A percentile compares a stretch with the other conserved stretches of the same genome.
phyloP scores from a whole-genome alignment of 2,113 vertebrate species.

The Piaya cayana region DNA sequence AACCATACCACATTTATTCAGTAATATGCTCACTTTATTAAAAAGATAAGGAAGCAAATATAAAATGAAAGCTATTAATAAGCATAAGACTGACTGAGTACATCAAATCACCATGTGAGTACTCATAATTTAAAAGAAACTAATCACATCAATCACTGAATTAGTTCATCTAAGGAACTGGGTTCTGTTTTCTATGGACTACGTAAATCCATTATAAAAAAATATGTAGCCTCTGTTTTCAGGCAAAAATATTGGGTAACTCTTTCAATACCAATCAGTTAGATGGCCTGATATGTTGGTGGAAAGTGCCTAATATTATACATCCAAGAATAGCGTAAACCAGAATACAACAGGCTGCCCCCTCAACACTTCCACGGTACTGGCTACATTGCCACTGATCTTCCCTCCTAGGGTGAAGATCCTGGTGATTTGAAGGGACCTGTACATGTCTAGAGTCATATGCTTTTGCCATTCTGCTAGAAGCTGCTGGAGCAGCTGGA shows the following conservation, averaged over 20 bases:
- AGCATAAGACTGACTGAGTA: slow-evolving; percentile 5
- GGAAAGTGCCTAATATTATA: not conserved
- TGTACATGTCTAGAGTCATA: not conserved
- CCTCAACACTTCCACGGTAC: not conserved
- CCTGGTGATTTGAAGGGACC: not conserved
- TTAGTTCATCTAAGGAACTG: not conserved
- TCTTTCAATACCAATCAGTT: not conserved
- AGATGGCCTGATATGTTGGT: not conserved
- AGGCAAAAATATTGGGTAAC: not conserved
- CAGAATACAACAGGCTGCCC: not conserved
- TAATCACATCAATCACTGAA: not conserved
- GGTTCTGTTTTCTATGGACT: not conserved
- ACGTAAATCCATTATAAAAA: not conserved
- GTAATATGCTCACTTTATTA: slow-evolving; percentile 58
- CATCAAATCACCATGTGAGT: not conserved
- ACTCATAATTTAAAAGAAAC: slow-evolving; percentile 12
- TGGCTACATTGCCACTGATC: not conserved
- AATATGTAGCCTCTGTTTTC: not conserved
- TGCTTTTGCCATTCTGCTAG: not conserved
- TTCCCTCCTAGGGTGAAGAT: not conserved
- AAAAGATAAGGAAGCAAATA: slow-evolving; percentile 64
- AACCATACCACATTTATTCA: slow-evolving; percentile 27
- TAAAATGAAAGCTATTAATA: slow-evolving; percentile 63
- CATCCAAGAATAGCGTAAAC: not conserved
- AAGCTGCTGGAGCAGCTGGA: not conserved